phyloP scores from a whole-genome alignment of 2,797 vertebrate species.

The Periparus ater region DNA sequence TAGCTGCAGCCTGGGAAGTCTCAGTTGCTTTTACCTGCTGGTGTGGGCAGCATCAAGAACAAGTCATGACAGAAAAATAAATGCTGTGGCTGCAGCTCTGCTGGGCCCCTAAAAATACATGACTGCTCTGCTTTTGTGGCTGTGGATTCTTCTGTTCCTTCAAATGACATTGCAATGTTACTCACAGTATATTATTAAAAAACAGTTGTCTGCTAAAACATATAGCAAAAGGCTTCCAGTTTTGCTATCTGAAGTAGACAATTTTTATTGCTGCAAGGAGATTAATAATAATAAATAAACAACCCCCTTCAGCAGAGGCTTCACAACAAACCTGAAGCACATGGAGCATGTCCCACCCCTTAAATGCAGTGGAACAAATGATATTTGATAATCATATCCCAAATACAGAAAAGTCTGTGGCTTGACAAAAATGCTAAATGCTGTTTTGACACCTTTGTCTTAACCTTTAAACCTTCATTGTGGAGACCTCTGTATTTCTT shows the following conservation, averaged over 20 bases:
- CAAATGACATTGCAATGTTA: neutral
- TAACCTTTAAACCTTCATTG: neutral
- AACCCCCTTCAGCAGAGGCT: fast-evolving
- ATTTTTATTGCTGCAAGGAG: neutral
- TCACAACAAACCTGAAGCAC: neutral
- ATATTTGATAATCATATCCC: neutral
- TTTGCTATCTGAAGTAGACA: neutral
- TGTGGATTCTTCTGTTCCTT: neutral
- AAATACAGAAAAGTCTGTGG: neutral
- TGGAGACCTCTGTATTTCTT: neutral
- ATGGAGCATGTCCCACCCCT: too few relatives aligned
- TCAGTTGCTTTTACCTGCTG: neutral
- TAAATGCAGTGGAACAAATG: neutral
- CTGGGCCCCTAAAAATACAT: neutral
- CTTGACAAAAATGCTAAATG: neutral
- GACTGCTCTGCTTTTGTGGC: neutral
- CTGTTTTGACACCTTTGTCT: neutral
- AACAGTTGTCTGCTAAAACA: conserved; percentile 3
- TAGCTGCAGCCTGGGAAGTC: neutral
- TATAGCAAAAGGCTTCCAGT: conserved; percentile 11
- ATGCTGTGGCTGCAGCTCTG: neutral
- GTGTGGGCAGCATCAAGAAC: neutral
- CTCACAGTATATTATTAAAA: neutral
- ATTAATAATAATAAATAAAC: neutral
- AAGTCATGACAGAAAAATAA: conserved; percentile 1